Conservation (phyloP, 1,140 invertebrate genomes). For the Pentalonia nigronervosa region DNA sequence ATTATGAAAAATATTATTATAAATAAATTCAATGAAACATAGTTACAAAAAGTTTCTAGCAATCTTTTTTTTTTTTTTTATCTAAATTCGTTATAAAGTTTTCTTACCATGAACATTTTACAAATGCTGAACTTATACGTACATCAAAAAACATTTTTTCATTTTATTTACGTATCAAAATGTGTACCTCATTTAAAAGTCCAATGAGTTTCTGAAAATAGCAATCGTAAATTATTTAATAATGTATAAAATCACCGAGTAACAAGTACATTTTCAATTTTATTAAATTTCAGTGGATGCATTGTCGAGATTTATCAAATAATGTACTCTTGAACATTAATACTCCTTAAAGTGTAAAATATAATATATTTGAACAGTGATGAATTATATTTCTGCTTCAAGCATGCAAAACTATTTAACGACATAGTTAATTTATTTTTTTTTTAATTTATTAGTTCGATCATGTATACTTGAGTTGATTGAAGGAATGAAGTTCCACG, state of each 20-base stretch:
- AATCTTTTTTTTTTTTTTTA: background rate
- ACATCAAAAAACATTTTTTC: background rate
- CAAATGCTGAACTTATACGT: background rate
- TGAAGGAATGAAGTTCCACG: background rate
- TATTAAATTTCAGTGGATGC: background rate
- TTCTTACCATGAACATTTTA: background rate
- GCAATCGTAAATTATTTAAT: background rate
- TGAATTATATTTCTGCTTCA: background rate
- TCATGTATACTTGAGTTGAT: background rate
- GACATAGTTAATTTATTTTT: background rate
- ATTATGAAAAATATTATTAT: background rate
- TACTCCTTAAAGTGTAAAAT: background rate
- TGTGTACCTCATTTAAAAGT: background rate
- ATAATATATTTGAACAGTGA: background rate
- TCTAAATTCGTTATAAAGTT: background rate
- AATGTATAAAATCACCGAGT: background rate
- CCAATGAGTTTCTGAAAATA: background rate
- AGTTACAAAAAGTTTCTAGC: background rate
- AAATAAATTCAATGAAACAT: background rate
- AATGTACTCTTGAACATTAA: background rate
- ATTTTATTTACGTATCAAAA: background rate
- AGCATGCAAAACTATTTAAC: background rate
- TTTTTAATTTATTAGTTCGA: background rate
- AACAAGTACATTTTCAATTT: background rate
- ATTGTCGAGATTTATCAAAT: background rate